A percentile compares a stretch with the other conserved stretches of the same genome.
phyloP scores from a whole-genome alignment of 2,888 invertebrate genomes.

The Dryobota labecula region DNA sequence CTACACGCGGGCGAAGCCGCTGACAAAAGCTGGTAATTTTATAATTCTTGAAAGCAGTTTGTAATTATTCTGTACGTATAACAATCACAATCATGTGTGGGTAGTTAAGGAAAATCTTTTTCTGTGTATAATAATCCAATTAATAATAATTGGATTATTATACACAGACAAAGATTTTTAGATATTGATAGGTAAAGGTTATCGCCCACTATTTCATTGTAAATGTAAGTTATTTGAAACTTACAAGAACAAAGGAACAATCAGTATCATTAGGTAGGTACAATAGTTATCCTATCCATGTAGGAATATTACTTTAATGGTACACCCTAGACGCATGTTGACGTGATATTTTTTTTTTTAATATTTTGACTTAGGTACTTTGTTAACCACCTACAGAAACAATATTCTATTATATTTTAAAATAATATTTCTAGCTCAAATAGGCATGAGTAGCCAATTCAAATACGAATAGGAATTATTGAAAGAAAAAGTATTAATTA shows the following conservation, averaged over 20 bases:
- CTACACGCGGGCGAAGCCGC: no score
- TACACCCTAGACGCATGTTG: not conserved
- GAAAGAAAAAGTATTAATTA: no score
- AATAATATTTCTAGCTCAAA: not conserved
- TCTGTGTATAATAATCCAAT: no score
- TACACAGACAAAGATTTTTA: no score
- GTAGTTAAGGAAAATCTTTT: conserved; percentile 10
- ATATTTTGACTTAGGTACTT: not conserved
- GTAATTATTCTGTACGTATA: not conserved
- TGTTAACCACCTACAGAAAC: not conserved
- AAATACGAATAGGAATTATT: not conserved
- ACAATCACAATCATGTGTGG: not conserved
- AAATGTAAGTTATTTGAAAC: conserved; percentile 6
- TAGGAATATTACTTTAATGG: not conserved
- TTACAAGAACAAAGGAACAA: not conserved
- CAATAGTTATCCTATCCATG: not conserved
- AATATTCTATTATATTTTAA: not conserved
- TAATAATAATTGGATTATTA: no score
- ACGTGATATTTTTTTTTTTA: not conserved
- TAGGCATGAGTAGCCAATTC: no score
- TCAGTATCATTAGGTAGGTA: not conserved
- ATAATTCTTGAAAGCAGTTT: conserved; percentile 1
- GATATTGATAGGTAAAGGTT: conserved; percentile 2
- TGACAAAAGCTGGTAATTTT: no score
- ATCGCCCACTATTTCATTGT: not conserved